These are phyloP conservation scores for Phyllotreta striolata DNA, from an alignment of 2,888 invertebrate genomes.

Conservation along the genomic window DNA sequence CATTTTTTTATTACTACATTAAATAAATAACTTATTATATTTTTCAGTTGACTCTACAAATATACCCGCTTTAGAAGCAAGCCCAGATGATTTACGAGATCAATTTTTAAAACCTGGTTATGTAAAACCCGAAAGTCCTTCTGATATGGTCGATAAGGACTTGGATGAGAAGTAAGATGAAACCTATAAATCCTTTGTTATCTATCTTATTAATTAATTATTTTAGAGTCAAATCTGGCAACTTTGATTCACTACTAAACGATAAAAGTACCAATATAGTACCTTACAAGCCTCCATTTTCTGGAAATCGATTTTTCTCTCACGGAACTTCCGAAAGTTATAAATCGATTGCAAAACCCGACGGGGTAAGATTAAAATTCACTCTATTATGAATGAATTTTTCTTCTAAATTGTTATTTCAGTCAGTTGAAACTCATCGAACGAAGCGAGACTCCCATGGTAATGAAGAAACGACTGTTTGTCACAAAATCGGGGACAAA, in stretches of 20 bases:
- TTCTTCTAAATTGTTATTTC: constrained; percentile 36
- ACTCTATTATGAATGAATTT: constrained; percentile 17
- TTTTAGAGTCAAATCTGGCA: constrained; percentile 36
- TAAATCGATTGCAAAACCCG: constrained; percentile 65
- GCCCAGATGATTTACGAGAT: constrained; percentile 58
- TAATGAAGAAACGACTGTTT: constrained; percentile 67
- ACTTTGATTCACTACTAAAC: constrained; percentile 34
- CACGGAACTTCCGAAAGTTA: constrained; percentile 65
- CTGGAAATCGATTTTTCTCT: constrained; percentile 48
- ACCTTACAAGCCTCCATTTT: constrained; percentile 13
- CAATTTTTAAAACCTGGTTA: constrained; percentile 66
- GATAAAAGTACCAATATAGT: constrained; percentile 16
- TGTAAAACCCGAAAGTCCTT: constrained; percentile 46
- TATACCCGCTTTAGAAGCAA: constrained; percentile 32
- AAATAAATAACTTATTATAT: not conserved
- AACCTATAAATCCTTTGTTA: not conserved
- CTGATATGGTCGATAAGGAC: constrained; percentile 50
- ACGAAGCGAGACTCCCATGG: constrained; percentile 67
- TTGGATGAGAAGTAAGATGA: constrained; percentile 45
- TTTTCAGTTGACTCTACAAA: constrained; percentile 36
- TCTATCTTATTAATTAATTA: not conserved
- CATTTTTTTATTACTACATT: not conserved
- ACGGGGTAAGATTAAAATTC: constrained; percentile 61
- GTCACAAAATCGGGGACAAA: constrained; percentile 55
- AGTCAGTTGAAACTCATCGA: constrained; percentile 65